Conservation (phyloP, 2,113 vertebrate species). For the Merops nubicus region DNA sequence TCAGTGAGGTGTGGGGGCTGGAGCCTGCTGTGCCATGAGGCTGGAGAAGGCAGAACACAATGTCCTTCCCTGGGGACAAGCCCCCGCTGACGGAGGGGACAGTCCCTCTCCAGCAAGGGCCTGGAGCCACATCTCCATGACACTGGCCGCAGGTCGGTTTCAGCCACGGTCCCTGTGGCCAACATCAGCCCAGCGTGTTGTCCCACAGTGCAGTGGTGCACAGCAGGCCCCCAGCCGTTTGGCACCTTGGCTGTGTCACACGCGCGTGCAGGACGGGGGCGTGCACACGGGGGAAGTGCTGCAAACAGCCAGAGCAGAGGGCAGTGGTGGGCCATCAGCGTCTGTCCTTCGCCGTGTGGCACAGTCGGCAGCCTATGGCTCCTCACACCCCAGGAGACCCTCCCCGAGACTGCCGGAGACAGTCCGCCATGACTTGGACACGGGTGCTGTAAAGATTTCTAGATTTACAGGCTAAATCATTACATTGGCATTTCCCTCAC, state of each 20-base stretch:
- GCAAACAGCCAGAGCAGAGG: not conserved
- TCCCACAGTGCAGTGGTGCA: fast-evolving
- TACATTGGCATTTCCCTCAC: not conserved
- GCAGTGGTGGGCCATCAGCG: not conserved
- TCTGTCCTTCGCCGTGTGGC: not conserved
- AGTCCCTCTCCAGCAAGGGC: not conserved
- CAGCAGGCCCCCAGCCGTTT: no score
- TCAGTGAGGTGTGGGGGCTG: not conserved
- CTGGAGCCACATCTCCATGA: not conserved
- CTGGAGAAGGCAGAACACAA: not conserved
- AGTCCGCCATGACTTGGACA: not conserved
- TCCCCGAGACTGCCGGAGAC: not conserved
- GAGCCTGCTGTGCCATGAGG: not conserved
- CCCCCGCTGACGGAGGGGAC: not conserved
- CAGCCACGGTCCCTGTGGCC: not conserved
- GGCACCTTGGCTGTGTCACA: not conserved
- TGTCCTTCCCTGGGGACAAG: not conserved
- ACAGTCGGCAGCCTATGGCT: not conserved
- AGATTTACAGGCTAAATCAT: not conserved
- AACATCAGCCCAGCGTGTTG: fast-evolving
- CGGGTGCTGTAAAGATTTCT: not conserved
- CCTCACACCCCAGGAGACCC: not conserved
- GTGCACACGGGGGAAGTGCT: not conserved
- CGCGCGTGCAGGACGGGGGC: fast-evolving
- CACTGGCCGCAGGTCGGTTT: not conserved